Base-by-base conservation (phyloP, 2,797 vertebrate species). In the Nyctalus aviator region DNA sequence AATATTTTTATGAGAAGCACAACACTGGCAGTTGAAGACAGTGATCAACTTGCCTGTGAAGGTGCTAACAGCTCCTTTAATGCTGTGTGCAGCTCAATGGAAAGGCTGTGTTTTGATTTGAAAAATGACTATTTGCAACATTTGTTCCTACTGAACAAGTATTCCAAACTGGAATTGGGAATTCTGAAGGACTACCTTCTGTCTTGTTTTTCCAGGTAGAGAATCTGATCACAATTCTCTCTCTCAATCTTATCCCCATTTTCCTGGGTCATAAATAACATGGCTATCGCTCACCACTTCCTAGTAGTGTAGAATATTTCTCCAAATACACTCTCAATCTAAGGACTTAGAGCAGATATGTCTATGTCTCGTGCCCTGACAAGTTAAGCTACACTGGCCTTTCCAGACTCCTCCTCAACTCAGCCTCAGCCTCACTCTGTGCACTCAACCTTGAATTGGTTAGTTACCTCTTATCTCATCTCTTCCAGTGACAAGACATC, bases 41-140 rank as follows among this genome's bases (percentile, higher is more conserved):
- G 59, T n/a, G 12, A 48, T 30, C 9, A 8, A 55, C 30, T 46
- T 50, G n/a, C 20, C 37, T 3, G 48, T 55, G 46, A 71, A 27
- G 25, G 3, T 23, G 11, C n/a, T 81, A 79, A n/a, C 2, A 20
- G 57, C 50, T 82, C 32, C 82, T 44, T 72, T 8, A 0, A 8
- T 25, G 46, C 37, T 53, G 5, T 14, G n/a, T 14, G 35, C 14
- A 46, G 18, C 44, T 87, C 62, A 32, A 37, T 5, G 75, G 90
- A 83, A 96, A 73, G 66, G 55, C 2, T 53, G 37, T 8, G 35
- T 72, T 97, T 93, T 94, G 94, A 90, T 94, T 85, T 93, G 95
- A 88, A 97, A 97, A 97, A 85, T 1, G 18, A 21, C 66, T 75
- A 90, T 94, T 78, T 93, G 90, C 76, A 93, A 87, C 15, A 72